Conservation (phyloP, 1,140 invertebrate genomes). For the Drosophila sucinea region DNA sequence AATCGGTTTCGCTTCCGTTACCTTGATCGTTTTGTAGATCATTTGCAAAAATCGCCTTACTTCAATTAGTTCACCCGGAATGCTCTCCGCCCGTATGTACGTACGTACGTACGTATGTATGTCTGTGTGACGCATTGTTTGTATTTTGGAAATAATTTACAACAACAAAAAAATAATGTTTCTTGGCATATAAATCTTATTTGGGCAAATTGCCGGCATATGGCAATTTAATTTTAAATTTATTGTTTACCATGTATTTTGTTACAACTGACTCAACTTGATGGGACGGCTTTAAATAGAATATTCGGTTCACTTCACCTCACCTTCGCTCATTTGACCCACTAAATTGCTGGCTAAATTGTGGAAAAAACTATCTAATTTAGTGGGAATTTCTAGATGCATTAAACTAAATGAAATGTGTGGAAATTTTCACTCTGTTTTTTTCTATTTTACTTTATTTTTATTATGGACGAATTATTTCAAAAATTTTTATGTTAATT, state of each 20-base stretch:
- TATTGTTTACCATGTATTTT: constrained; percentile 61
- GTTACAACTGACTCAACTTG: constrained; percentile 14
- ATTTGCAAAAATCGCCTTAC: constrained; percentile 34
- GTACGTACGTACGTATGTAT: not conserved
- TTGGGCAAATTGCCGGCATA: constrained; percentile 51
- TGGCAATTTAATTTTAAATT: constrained; percentile 49
- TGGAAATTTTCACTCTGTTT: constrained; percentile 25
- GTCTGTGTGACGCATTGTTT: constrained; percentile 66
- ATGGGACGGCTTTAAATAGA: constrained; percentile 3
- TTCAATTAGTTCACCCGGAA: constrained; percentile 63
- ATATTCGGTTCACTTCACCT: constrained; percentile 6
- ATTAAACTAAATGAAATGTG: constrained; percentile 51
- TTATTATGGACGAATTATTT: constrained; percentile 7
- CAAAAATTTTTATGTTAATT: constrained; percentile 22
- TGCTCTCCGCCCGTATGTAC: not conserved
- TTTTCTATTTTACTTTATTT: not conserved
- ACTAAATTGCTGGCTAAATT: constrained; percentile 2
- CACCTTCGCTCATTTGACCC: constrained; percentile 6
- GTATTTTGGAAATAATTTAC: constrained; percentile 69
- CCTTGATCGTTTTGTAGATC: constrained; percentile 64
- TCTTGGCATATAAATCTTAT: constrained; percentile 58
- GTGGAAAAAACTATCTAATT: constrained; percentile 38
- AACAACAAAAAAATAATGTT: constrained; percentile 51
- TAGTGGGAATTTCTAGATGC: constrained; percentile 41
- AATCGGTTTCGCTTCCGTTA: constrained; percentile 72